phyloP scores from a whole-genome alignment of 2,797 vertebrate species.

The Lates japonicus region DNA sequence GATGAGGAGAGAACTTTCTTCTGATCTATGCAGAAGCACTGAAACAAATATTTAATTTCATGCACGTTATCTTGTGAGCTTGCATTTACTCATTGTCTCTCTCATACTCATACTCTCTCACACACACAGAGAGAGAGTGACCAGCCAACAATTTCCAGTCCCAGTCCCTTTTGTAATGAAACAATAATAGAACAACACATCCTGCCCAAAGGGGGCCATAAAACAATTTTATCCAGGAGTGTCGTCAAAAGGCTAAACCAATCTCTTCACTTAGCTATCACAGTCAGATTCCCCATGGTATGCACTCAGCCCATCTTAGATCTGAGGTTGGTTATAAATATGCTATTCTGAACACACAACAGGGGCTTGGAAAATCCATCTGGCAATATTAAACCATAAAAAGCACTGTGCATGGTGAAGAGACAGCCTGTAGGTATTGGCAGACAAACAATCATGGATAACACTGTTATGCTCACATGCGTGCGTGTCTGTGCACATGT shows the following conservation, averaged over 20 bases:
- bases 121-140: conserved; percentile 31
- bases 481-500: conserved; percentile 6
- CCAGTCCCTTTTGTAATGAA: conserved; percentile 74
- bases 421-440: conserved; percentile 48
- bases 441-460: conserved; percentile 64
- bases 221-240: conserved; percentile 80
- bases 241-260: conserved; percentile 80
- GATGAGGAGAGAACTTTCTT: conserved; percentile 10
- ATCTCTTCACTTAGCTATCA: conserved; percentile 79
- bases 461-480: conserved; percentile 43
- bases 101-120: conserved; percentile 32
- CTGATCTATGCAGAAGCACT: not conserved
- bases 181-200: conserved; percentile 78
- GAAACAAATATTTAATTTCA: not conserved
- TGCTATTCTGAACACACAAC: conserved; percentile 71
- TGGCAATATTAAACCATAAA: conserved; percentile 80
- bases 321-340: conserved; percentile 74
- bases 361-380: conserved; percentile 64
- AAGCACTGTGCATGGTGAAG: conserved; percentile 47
- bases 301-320: conserved; percentile 56
- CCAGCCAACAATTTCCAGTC: conserved; percentile 62
- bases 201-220: conserved; percentile 68
- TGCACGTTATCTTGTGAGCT: conserved; percentile 30
- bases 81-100: conserved; percentile 24
- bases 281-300: conserved; percentile 67